Evolutionary conservation across 1,140 invertebrate species (phyloP), one percentile per base, ranked within the genome.

Genomic region (Formica selysi): DNA sequence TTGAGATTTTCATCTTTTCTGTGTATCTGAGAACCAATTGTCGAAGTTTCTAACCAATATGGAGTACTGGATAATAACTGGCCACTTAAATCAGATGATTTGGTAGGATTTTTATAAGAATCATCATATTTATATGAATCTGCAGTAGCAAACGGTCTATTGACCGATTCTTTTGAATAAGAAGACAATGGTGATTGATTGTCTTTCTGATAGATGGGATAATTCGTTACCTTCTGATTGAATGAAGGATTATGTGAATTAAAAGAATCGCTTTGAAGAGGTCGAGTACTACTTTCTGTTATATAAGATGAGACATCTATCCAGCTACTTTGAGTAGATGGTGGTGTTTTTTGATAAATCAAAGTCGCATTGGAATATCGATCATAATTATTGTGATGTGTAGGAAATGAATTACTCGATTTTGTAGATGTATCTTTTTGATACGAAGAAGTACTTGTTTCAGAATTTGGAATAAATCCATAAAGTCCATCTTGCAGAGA

Each of bases 401-500:
- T 13, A 29, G 38, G 4, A 51, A 10, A 59, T n/a, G 11, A 59
- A 71, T 19, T 41, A 71, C 22, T 73, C 19, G 51, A 57, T 22
- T 3, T 11, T 67, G 29, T 26, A 19, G 16, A 1, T 3, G 62
- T 36, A 19, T 48, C 36, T 61, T 85, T n/a, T 80, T 68, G 19
- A 59, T 79, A 36, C 19, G 44, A 36, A 41, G 32, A 61, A 19
- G 36, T 7, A 61, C 68, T 85, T 2, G 76, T 59, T 44, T 4
- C 38, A 26, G 38, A 68, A 80, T 19, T 85, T 16, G 79, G n/a
- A 36, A 80, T 10, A 38, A 22, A 80, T 80, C 44, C 54, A 38
- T 73, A 62, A 36, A 64, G 38, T 44, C 19, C 1, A 44, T 1
- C n/a, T 62, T 74, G 54, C 11, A 16, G 2, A 2, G 32, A 26